Conservation (phyloP, 2,888 invertebrate genomes). For the Cetonia aurata region DNA sequence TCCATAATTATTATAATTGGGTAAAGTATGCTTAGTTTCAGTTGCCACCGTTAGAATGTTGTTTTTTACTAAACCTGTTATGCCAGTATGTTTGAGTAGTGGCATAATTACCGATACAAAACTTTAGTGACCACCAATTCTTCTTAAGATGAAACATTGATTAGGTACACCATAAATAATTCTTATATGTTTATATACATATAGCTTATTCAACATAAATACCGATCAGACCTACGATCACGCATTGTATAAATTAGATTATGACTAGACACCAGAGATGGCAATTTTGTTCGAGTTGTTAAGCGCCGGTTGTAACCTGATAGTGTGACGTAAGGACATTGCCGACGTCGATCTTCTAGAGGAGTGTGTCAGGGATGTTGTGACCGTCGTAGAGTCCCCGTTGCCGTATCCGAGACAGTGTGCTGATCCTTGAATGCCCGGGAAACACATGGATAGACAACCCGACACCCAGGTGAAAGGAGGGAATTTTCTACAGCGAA, state of each 20-base stretch:
- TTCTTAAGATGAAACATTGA: neutral
- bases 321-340: constrained; percentile 62
- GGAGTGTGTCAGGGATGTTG: constrained; percentile 63
- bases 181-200: neutral
- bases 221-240: constrained; percentile 19
- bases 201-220: constrained; percentile 9
- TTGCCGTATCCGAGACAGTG: constrained; percentile 61
- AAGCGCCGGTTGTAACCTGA: constrained; percentile 61
- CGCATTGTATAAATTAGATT: constrained; percentile 8
- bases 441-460: constrained; percentile 62
- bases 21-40: no score
- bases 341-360: constrained; percentile 63
- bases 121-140: no score
- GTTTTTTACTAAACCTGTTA: no score
- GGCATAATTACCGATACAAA: no score
- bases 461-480: constrained; percentile 80
- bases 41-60: no score
- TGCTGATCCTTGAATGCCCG: constrained; percentile 58
- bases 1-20: no score
- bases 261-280: constrained; percentile 63
- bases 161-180: constrained; percentile 7
- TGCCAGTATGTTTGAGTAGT: no score
- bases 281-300: constrained; percentile 62
- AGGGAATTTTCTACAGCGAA: constrained; percentile 71
- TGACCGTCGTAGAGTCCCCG: constrained; percentile 60